Conservation (phyloP, 2,797 vertebrate genomes). For the Clarias fuscus region DNA sequence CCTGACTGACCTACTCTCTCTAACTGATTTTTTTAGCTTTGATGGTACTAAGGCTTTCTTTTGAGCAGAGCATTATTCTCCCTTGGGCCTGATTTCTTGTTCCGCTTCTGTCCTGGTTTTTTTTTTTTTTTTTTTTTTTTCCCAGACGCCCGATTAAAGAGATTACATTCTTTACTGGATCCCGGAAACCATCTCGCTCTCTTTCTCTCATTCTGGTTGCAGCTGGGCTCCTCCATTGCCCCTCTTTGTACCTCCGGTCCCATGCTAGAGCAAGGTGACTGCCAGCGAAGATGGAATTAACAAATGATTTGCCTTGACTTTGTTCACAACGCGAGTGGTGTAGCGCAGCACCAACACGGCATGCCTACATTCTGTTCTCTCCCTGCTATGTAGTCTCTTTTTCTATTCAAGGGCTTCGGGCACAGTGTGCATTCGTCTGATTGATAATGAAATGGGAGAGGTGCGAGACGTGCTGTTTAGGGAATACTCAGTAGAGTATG, state of each 20-base stretch:
- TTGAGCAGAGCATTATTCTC: slow-evolving; percentile 61
- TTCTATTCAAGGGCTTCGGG: slow-evolving; percentile 43
- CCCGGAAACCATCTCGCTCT: slow-evolving; percentile 18
- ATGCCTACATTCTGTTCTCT: slow-evolving; percentile 7
- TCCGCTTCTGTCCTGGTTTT: background rate
- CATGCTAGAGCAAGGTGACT: slow-evolving; percentile 45
- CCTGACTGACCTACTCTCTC: slow-evolving; percentile 17
- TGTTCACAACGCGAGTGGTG: background rate
- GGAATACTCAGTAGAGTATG: slow-evolving; percentile 38
- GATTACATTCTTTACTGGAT: slow-evolving; percentile 46
- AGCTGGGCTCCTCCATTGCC: slow-evolving; percentile 3
- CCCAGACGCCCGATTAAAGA: slow-evolving; percentile 48
- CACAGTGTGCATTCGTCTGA: slow-evolving; percentile 26
- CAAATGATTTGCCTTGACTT: slow-evolving; percentile 30
- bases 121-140: background rate
- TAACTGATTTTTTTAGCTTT: slow-evolving; percentile 58
- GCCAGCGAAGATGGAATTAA: slow-evolving; percentile 41
- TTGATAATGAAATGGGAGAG: slow-evolving; percentile 43
- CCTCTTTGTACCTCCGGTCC: slow-evolving; percentile 26
- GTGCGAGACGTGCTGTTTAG: slow-evolving; percentile 23
- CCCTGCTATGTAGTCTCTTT: slow-evolving; percentile 3
- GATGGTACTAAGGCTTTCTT: slow-evolving; percentile 49
- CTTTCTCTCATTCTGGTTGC: background rate
- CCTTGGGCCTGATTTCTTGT: slow-evolving; percentile 60
- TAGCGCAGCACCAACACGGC: slow-evolving; percentile 2